Base-by-base conservation (phyloP, 1,140 invertebrate species). In the Leptinotarsa undecemlineata region DNA sequence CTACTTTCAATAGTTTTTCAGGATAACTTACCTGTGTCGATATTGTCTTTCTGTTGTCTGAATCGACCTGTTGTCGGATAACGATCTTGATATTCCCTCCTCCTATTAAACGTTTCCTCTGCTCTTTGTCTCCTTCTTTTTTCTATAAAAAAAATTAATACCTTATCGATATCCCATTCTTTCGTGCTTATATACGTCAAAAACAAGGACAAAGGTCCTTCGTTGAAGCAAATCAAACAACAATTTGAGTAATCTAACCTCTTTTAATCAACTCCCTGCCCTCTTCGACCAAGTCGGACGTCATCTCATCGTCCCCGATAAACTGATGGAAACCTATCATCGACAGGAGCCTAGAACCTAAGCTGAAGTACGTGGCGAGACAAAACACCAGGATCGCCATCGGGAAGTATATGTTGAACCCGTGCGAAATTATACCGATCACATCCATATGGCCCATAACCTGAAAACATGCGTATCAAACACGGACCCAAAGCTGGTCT, bases 381-480 rank as follows among this genome's bases (percentile, higher is more conserved):
- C 97, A 98, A 79, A 99, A 92, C 71, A 96, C 88, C 57, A 99
- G 89, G 84, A 99, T 98, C 67, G 94, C 90, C 90, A 99, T 99
- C 0, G 98, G 98, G 86, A 99, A 98, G 85, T 99, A 99, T 60
- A 99, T 94, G 86, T 99, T 99, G 86, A 99, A 99, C 21, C 98
- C 98, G 86, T 98, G 94, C 3, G 97, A 96, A 75, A 99, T 95
- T 71, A 99, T 96, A 13, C 95, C 93, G 71, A 99, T 93, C 0
- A 99, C 96, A 87, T 99, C 97, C 96, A 99, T 97, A 83, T 99
- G 98, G 21, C 98, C 98, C 98, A 99, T 99, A 76, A 99, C 94
- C 94, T 97, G 85, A n/a, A 85, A 84, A 79, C 76, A 42, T 42
- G 33, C 5, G 19, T 20, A 68, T 51, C 21, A 21, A 57, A 6